phyloP scores from a whole-genome alignment of 2,113 vertebrate species.

The Nematolebias whitei region DNA sequence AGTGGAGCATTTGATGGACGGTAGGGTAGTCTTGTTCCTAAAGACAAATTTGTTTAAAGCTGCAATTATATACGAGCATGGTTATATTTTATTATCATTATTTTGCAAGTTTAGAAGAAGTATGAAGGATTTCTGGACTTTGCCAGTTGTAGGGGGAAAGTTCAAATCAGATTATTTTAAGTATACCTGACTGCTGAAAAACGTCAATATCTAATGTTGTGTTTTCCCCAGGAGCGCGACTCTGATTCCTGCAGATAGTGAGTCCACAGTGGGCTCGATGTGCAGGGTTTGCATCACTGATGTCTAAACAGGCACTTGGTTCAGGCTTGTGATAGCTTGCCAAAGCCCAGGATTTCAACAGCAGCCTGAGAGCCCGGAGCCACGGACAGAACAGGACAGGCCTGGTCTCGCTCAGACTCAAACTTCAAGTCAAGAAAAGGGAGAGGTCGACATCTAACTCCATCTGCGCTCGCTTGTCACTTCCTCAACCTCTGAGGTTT shows the following conservation, averaged over 20 bases:
- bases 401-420: constrained; percentile 71
- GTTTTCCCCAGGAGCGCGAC: constrained; percentile 24
- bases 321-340: constrained; percentile 63
- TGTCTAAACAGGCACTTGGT: constrained; percentile 43
- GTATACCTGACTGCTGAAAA: no score
- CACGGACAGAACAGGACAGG: constrained; percentile 63
- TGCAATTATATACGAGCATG: background rate
- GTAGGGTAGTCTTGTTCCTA: constrained; percentile 31
- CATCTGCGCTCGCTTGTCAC: constrained; percentile 21
- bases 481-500: constrained; percentile 51
- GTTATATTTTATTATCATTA: no score
- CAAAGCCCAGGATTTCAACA: constrained; percentile 56
- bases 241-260: constrained; percentile 3
- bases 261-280: background rate
- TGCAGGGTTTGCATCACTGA: constrained; percentile 45
- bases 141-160: no score
- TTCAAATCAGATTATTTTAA: no score
- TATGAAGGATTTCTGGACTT: no score
- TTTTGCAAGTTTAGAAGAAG: no score
- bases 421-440: constrained; percentile 43
- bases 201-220: background rate
- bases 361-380: constrained; percentile 62
- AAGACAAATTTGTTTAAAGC: constrained; percentile 7
- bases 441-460: constrained; percentile 65
- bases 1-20: constrained; percentile 40